Evolutionary conservation across 1,140 invertebrate species (phyloP).

Genomic region (Hesperophylax magnus): DNA sequence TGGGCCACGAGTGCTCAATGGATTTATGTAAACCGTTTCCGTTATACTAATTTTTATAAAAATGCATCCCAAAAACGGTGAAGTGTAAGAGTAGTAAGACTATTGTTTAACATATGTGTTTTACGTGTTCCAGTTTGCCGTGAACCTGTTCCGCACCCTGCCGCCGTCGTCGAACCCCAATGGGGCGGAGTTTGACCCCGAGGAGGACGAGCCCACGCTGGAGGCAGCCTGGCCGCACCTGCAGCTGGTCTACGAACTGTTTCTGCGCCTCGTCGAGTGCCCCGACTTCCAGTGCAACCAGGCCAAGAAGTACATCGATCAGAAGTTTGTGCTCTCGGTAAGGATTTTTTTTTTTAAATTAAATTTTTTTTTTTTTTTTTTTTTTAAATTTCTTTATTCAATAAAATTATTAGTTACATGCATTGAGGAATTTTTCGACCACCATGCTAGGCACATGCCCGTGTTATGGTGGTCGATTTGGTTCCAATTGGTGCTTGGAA

Average conservation of each 20-base stretch:
- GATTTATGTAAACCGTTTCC: too few species aligned
- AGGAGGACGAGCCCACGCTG: constrained; percentile 99
- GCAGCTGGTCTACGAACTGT: constrained; percentile 94
- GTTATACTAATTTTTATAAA: too few species aligned
- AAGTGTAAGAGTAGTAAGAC: not conserved
- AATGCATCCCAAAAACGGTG: too few species aligned
- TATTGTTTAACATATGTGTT: not conserved
- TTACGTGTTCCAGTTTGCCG: constrained; percentile 79
- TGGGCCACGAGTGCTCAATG: too few species aligned
- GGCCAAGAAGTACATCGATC: constrained; percentile 96
- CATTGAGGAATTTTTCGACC: too few species aligned
- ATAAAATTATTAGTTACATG: too few species aligned
- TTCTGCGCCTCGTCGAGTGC: constrained; percentile 92
- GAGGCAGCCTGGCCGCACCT: constrained; percentile 99
- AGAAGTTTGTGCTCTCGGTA: constrained; percentile 95
- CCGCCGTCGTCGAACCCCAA: constrained; percentile 97
- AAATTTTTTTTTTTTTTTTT: too few species aligned
- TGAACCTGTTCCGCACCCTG: constrained; percentile 96
- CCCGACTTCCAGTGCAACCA: constrained; percentile 94
- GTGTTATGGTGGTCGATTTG: too few species aligned
- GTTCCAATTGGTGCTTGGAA: too few species aligned
- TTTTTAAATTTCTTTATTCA: too few species aligned
- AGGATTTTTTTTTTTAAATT: too few species aligned
- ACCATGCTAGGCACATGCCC: too few species aligned
- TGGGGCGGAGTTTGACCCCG: constrained; percentile 98